phyloP scores from a whole-genome alignment of 2,888 invertebrate species.

The Zhuqinia jingwanae region DNA sequence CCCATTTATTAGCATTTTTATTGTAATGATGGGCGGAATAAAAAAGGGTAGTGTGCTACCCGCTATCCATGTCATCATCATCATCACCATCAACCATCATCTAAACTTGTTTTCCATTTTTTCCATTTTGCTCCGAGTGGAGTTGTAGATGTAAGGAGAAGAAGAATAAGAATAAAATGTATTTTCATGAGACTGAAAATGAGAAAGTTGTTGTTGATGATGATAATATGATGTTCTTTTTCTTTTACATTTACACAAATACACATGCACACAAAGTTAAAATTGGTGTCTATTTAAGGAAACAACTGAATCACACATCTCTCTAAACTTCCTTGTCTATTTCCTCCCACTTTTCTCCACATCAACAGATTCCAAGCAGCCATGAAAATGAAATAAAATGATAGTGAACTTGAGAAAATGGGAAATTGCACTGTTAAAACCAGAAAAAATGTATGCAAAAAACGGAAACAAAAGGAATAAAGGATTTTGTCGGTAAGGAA shows the following conservation, averaged over 20 bases:
- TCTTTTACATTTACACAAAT: background rate
- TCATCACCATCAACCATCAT: background rate
- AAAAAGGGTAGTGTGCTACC: background rate
- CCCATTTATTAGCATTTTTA: constrained; percentile 61
- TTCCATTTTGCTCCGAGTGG: background rate
- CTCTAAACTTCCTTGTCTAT: constrained; percentile 11
- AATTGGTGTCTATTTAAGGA: background rate
- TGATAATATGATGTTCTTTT: too few species aligned
- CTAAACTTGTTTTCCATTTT: background rate
- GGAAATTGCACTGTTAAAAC: background rate
- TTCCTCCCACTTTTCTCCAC: background rate
- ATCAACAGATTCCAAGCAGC: background rate
- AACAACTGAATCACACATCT: background rate
- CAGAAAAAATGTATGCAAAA: too few species aligned
- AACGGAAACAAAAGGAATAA: too few species aligned
- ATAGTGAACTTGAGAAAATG: constrained; percentile 12
- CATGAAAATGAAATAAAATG: background rate
- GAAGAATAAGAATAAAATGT: background rate
- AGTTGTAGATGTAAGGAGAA: background rate
- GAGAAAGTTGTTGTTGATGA: too few species aligned
- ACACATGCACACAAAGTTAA: too few species aligned
- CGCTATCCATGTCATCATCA: too few species aligned
- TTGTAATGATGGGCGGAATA: constrained; percentile 50
- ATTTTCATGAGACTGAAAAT: background rate
- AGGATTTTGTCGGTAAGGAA: too few species aligned